Conservation (phyloP, 2,888 invertebrate genomes). For the Ecliptopera silaceata region DNA sequence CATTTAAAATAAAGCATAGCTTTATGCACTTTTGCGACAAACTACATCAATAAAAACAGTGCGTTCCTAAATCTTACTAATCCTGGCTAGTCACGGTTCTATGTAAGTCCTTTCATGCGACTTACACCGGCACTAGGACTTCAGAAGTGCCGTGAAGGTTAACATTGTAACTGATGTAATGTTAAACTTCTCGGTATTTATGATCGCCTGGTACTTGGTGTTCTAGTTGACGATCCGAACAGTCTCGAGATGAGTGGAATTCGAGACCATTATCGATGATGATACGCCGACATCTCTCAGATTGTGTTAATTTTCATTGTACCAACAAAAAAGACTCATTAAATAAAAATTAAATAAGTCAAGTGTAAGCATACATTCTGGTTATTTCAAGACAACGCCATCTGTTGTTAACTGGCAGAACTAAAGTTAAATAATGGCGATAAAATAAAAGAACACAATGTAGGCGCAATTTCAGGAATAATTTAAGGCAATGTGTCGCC, state of each 20-base stretch:
- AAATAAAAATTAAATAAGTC: neutral
- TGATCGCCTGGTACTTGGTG: constrained; percentile 72
- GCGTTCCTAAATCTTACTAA: constrained; percentile 32
- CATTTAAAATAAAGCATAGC: too few relatives aligned
- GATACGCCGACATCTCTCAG: constrained; percentile 17
- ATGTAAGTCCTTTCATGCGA: constrained; percentile 54
- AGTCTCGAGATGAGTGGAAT: constrained; percentile 62
- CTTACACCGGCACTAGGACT: constrained; percentile 55
- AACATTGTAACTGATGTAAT: constrained; percentile 40
- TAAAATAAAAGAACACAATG: constrained; percentile 22
- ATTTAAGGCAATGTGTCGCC: constrained; percentile 74
- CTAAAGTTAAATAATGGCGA: constrained; percentile 25
- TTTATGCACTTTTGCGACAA: neutral
- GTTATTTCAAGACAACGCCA: constrained; percentile 66
- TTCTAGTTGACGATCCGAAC: constrained; percentile 81
- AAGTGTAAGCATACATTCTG: too few relatives aligned
- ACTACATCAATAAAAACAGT: neutral
- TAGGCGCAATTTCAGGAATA: constrained; percentile 59
- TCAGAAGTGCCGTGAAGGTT: constrained; percentile 52
- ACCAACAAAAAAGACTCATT: constrained; percentile 1
- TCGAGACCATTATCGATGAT: constrained; percentile 44
- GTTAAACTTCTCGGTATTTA: constrained; percentile 46
- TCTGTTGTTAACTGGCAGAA: constrained; percentile 68
- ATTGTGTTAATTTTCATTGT: constrained; percentile 7
- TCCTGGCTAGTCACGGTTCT: constrained; percentile 37